Conservation (phyloP, 1,140 invertebrate species). For the Oreohelix idahoensis region DNA sequence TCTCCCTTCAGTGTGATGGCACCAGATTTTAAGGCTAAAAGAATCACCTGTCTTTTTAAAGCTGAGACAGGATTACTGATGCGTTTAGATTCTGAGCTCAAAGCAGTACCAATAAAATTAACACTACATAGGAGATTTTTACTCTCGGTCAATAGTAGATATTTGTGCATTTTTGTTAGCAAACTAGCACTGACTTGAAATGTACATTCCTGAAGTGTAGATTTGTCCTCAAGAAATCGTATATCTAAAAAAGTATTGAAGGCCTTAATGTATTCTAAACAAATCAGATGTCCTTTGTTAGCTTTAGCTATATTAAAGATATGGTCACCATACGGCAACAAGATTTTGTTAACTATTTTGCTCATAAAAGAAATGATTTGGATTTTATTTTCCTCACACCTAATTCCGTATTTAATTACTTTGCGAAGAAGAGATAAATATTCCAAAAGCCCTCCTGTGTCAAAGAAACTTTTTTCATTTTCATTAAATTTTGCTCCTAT, state of each 20-base stretch:
- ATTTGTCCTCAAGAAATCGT: not conserved
- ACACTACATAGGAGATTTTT: not conserved
- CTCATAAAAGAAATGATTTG: not conserved
- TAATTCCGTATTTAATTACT: constrained; percentile 2
- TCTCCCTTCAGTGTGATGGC: not conserved
- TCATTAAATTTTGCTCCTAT: not conserved
- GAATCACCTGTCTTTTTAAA: not conserved
- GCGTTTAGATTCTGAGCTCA: no score
- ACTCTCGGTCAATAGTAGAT: not conserved
- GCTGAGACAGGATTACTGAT: not conserved
- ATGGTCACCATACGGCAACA: not conserved
- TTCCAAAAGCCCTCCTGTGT: not conserved
- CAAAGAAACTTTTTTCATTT: not conserved
- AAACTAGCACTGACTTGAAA: not conserved
- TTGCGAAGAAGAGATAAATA: constrained; percentile 8
- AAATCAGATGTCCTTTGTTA: constrained; percentile 12
- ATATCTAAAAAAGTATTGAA: not conserved
- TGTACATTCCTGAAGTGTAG: not conserved
- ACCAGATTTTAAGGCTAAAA: not conserved
- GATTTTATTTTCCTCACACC: not conserved
- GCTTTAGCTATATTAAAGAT: not conserved
- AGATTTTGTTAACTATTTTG: not conserved
- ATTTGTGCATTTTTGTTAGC: not conserved
- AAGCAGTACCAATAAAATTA: constrained; percentile 2
- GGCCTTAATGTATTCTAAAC: constrained; percentile 2